Conservation (phyloP, 2,113 vertebrate genomes). For the Ciconia boyciana region DNA sequence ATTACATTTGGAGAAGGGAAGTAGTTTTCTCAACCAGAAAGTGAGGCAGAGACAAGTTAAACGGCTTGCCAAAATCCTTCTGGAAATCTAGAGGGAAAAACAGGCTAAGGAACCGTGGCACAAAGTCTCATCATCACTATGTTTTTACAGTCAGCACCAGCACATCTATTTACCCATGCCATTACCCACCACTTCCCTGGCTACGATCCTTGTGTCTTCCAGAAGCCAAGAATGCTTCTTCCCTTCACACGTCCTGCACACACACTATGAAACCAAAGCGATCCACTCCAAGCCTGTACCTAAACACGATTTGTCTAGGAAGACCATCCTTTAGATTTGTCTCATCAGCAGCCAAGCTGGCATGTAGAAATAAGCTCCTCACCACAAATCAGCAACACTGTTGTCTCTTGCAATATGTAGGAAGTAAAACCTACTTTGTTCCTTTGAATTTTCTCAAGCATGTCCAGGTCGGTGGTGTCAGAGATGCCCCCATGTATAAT, state of each 20-base stretch:
- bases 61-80: background rate
- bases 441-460: constrained; percentile 81
- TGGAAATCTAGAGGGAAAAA: background rate
- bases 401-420: background rate
- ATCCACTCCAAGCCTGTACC: background rate
- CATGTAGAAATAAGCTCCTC: background rate
- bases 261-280: background rate
- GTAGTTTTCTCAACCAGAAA: background rate
- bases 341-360: background rate
- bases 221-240: background rate
- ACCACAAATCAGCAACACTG: background rate
- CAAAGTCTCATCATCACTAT: background rate
- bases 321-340: background rate
- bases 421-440: constrained; percentile 77
- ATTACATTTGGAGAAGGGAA: background rate
- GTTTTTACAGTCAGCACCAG: background rate
- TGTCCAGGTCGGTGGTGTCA: constrained; percentile 81
- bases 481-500: constrained; percentile 91
- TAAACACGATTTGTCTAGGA: background rate
- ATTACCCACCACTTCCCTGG: background rate
- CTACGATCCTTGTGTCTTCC: background rate
- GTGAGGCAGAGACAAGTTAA: background rate
- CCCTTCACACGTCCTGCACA: background rate
- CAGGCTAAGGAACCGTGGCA: background rate
- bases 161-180: background rate